A percentile compares a stretch with the other conserved stretches of the same genome.
Conservation (phyloP, 1,140 invertebrate genomes). For the Globodera rostochiensis region DNA sequence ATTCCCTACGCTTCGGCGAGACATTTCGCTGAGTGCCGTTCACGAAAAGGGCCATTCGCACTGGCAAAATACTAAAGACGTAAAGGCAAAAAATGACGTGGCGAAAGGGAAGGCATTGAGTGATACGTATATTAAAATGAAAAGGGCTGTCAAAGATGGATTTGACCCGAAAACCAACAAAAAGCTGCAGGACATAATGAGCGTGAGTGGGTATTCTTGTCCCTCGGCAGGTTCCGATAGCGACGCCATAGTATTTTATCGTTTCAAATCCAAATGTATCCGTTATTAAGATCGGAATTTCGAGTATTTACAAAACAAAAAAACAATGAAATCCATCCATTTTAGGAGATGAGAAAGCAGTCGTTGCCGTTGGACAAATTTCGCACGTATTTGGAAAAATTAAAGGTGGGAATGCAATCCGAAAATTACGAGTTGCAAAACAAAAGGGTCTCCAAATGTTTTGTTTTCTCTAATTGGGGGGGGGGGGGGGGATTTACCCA, state of each 20-base stretch:
- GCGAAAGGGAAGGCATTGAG: constrained; percentile 48
- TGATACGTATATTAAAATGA: constrained; percentile 41
- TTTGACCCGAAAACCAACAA: constrained; percentile 54
- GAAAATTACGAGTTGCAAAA: no score
- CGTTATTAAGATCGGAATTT: no score
- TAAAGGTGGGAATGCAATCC: constrained; percentile 47
- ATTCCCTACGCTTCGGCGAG: neutral
- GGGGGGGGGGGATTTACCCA: no score
- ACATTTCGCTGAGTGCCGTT: constrained; percentile 17
- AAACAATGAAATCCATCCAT: neutral
- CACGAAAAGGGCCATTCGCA: constrained; percentile 60
- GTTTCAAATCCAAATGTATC: no score
- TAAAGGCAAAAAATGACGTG: constrained; percentile 59
- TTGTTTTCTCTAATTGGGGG: no score
- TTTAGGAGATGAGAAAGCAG: constrained; percentile 50
- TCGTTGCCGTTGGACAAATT: constrained; percentile 59
- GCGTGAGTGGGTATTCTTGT: neutral
- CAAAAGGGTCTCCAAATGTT: no score
- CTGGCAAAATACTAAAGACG: constrained; percentile 63
- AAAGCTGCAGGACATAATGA: constrained; percentile 47
- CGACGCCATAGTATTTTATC: no score
- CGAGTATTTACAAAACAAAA: no score
- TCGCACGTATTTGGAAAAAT: constrained; percentile 50
- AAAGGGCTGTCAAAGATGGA: constrained; percentile 40
- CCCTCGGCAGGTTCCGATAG: neutral